A percentile compares a stretch with the other conserved stretches of the same genome.
phyloP scores from a whole-genome alignment of 2,797 vertebrate species.

The Xenentodon cancila region DNA sequence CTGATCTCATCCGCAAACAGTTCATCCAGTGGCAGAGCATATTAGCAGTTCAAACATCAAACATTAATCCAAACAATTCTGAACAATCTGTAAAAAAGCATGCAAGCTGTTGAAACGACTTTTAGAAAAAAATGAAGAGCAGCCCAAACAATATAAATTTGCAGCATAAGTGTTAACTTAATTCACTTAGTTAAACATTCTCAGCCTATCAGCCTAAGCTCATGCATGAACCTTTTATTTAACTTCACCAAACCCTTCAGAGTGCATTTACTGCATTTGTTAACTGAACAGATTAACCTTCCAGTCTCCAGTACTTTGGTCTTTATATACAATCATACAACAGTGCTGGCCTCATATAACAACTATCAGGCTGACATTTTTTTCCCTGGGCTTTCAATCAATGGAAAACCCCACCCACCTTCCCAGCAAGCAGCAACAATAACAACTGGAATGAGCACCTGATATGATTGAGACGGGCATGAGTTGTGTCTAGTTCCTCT shows the following conservation, averaged over 20 bases:
- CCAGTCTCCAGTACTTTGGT: conserved; percentile 15
- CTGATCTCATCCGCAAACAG: conserved; percentile 6
- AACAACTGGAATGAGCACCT: conserved; percentile 51
- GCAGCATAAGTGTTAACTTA: too few species aligned
- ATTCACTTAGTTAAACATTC: too few species aligned
- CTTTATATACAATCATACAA: conserved; percentile 39
- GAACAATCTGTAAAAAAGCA: too few species aligned
- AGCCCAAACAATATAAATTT: too few species aligned
- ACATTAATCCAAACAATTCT: too few species aligned
- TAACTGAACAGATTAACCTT: conserved; percentile 5
- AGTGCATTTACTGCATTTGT: background rate
- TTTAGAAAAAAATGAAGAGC: too few species aligned
- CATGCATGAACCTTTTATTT: too few species aligned
- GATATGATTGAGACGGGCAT: conserved; percentile 59
- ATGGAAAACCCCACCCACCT: conserved; percentile 56
- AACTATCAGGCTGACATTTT: conserved; percentile 34
- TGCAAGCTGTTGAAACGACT: too few species aligned
- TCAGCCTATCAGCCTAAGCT: too few species aligned
- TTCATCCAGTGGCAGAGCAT: too few species aligned
- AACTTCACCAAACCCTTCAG: background rate
- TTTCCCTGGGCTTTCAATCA: conserved; percentile 49
- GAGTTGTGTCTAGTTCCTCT: conserved; percentile 47
- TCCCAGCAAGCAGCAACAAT: conserved; percentile 42
- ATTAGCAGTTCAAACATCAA: too few species aligned
- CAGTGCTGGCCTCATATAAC: conserved; percentile 7